Conservation (phyloP, 2,797 vertebrate species). For the Monodelphis domestica region DNA sequence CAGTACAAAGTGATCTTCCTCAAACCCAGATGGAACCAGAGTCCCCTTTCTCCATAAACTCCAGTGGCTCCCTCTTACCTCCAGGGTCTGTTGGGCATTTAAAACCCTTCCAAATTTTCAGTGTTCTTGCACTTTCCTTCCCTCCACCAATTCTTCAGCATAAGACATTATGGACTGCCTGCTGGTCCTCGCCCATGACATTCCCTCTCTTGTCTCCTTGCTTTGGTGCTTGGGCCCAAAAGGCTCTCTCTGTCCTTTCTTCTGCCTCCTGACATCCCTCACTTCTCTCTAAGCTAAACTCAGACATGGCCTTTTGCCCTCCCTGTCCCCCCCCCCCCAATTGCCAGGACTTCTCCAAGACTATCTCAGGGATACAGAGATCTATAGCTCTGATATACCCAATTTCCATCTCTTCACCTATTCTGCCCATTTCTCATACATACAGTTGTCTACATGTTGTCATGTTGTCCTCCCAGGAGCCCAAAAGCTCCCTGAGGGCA, state of each 20-base stretch:
- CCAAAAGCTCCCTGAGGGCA: not conserved
- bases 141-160: not conserved
- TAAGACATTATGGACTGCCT: not conserved
- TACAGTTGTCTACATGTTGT: not conserved
- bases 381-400: too few species aligned
- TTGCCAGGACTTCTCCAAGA: not conserved
- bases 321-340: not conserved
- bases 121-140: not conserved
- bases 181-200: not conserved
- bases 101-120: not conserved
- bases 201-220: not conserved
- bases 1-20: too few species aligned
- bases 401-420: not conserved
- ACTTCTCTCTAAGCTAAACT: not conserved
- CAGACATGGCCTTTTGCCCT: not conserved
- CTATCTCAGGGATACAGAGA: too few species aligned
- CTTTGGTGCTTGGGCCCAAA: too few species aligned
- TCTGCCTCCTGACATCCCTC: not conserved
- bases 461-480: rapidly evolving
- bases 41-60: too few species aligned
- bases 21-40: too few species aligned
- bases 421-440: not conserved
- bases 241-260: not conserved
- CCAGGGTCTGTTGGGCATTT: too few species aligned
- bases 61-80: too few species aligned